Percentiles rank a stretch among this genome's conserved stretches.
Evolutionary conservation across 92 coral and sea anemone genomes (phyloP).

Genomic region (Epizoanthus fatuus): DNA sequence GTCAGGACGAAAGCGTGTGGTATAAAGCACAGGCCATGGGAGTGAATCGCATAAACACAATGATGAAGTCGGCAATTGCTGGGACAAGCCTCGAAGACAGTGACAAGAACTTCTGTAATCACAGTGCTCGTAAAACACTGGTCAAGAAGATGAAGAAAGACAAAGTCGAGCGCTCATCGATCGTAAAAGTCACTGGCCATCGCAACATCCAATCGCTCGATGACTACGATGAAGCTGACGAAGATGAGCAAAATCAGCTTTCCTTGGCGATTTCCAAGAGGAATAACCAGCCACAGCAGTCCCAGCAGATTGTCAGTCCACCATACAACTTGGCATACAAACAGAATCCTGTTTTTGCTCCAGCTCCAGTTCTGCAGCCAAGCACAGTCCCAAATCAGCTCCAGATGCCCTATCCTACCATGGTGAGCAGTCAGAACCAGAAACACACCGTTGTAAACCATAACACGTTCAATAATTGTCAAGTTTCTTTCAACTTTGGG

Average conservation of each 20-base stretch:
- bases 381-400: too few relatives aligned
- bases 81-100: conserved; percentile 43
- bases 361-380: too few relatives aligned
- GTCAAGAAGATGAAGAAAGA: conserved; percentile 42
- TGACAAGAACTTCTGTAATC: conserved; percentile 47
- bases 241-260: conserved; percentile 32
- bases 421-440: too few relatives aligned
- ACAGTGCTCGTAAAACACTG: conserved; percentile 60
- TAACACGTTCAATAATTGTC: too few relatives aligned
- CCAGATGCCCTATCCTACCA: too few relatives aligned
- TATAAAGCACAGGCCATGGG: conserved; percentile 66
- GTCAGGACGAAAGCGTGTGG: conserved; percentile 50
- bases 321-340: too few relatives aligned
- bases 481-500: too few relatives aligned
- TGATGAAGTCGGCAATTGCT: conserved; percentile 54
- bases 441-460: too few relatives aligned
- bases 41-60: conserved; percentile 36
- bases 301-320: background rate
- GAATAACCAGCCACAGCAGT: conserved; percentile 16
- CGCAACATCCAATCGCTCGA: conserved; percentile 53
- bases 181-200: conserved; percentile 55
- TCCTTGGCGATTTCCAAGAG: conserved; percentile 16
- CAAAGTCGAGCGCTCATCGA: conserved; percentile 42
- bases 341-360: too few relatives aligned
- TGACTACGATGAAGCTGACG: conserved; percentile 62